These are phyloP conservation scores for Micromys minutus DNA, from an alignment of 2,113 vertebrate genomes.

Conservation along the genomic window DNA sequence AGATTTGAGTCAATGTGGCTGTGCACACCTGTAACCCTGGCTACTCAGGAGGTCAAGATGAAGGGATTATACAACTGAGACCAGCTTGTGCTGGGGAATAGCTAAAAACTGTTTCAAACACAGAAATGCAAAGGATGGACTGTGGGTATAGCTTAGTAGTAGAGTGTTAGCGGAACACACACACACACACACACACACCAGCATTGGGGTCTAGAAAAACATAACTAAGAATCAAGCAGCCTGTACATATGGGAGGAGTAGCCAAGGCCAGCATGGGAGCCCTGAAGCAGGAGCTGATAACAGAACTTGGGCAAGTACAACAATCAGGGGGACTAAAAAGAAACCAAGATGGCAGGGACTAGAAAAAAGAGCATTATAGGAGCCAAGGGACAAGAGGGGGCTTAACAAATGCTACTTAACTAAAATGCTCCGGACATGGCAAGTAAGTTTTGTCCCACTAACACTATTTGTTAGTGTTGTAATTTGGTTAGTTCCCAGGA, in stretches of 20 bases:
- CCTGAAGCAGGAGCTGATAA: neutral
- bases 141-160: neutral
- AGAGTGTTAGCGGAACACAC: neutral
- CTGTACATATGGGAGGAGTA: neutral
- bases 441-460: neutral
- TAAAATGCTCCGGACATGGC: slow-evolving; percentile 4
- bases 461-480: slow-evolving; percentile 27
- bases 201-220: neutral
- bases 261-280: neutral
- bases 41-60: neutral
- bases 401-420: slow-evolving; percentile 43
- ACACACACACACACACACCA: no score
- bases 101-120: neutral
- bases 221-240: neutral
- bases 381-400: neutral
- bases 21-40: neutral
- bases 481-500: slow-evolving; percentile 18
- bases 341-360: slow-evolving; percentile 3
- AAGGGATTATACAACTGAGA: neutral
- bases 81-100: neutral
- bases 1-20: neutral
- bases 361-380: neutral
- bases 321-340: slow-evolving; percentile 1
- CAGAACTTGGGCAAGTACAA: neutral
- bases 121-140: neutral